Percentiles rank a stretch among this genome's conserved stretches.
These are phyloP conservation scores for Dryococelus australis DNA, from an alignment of 2,888 invertebrate species.

Conservation along the genomic window DNA sequence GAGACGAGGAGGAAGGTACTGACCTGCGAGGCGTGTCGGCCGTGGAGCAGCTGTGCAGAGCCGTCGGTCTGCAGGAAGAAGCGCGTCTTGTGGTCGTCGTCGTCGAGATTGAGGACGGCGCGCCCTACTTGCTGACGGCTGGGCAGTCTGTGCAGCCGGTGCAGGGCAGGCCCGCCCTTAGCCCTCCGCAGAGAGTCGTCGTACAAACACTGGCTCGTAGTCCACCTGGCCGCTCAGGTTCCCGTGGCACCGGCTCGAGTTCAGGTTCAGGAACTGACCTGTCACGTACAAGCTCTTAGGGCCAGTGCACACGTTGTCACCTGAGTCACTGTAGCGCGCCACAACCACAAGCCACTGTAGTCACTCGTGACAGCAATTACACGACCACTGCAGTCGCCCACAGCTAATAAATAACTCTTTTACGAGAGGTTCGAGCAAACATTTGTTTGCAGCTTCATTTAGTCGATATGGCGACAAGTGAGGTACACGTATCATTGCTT, in stretches of 20 bases:
- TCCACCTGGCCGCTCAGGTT: background rate
- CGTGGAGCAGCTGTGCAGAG: background rate
- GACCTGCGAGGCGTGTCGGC: background rate
- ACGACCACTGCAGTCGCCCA: too few relatives aligned
- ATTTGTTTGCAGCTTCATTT: too few relatives aligned
- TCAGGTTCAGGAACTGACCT: conserved; percentile 2
- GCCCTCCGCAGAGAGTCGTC: background rate
- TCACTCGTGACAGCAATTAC: too few relatives aligned
- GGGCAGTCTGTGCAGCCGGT: background rate
- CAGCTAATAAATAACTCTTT: too few relatives aligned
- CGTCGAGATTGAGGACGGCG: background rate
- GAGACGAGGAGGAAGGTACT: too few relatives aligned
- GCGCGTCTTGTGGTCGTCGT: background rate
- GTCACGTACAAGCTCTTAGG: too few relatives aligned
- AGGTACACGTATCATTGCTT: too few relatives aligned
- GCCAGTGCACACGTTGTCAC: too few relatives aligned
- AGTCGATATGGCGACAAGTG: too few relatives aligned
- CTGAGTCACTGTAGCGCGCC: too few relatives aligned
- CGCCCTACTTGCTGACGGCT: background rate
- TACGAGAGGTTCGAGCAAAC: too few relatives aligned
- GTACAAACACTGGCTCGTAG: background rate
- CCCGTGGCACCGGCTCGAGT: background rate
- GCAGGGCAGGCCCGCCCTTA: background rate
- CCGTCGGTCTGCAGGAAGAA: background rate
- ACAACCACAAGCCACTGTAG: too few relatives aligned